Base-by-base conservation (phyloP, 2,888 invertebrate species). In the Idaea biselata region DNA sequence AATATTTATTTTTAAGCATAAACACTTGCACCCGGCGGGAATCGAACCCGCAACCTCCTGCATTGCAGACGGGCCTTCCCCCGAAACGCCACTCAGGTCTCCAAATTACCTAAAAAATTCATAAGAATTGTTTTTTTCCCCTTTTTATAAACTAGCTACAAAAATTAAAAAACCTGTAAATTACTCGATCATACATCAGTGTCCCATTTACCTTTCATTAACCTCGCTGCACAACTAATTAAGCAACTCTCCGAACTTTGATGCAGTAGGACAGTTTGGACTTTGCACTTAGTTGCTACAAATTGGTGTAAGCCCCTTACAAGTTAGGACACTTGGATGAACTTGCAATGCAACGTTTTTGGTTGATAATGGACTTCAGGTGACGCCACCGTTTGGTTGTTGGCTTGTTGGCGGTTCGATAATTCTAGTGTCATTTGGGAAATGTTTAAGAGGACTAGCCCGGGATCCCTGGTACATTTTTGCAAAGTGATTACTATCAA, bases 181-280 rank as follows among this genome's bases (percentile, higher is more conserved):
- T 44, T 14, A 2, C 44, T 11, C 44, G 44, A 44, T 14, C 44
- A 44, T 44, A 44, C 44, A 44, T 44, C 44, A 44, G 8, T 44
- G 44, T 44, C 44, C 44, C 44, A 44, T 44, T 44, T 8, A 44
- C 44, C 44, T 44, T 11, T 3, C 14, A 44, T 44, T 44, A 44
- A 44, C 44, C 44, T 44, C 14, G 44, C 11, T 8, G 70, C 60
- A 53, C 25, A 62, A 71, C 68, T 71, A 71, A 71, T 71, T 71
- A 68, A 68, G 65, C 64, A 55, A 63, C 64, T 16, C 62, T 63
- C 63, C n/a, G 17, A 61, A 61, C 64, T 66, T 66, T 64, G 69
- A 65, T 60, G 60, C 55, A 55, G 54, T 60, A 56, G 63, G 68
- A 68, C 62, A 65, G 67, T 66, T 68, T 66, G 64, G 63, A 63